Base-by-base conservation (phyloP, 2,113 vertebrate genomes). In the Apistogramma diplotaenia region DNA sequence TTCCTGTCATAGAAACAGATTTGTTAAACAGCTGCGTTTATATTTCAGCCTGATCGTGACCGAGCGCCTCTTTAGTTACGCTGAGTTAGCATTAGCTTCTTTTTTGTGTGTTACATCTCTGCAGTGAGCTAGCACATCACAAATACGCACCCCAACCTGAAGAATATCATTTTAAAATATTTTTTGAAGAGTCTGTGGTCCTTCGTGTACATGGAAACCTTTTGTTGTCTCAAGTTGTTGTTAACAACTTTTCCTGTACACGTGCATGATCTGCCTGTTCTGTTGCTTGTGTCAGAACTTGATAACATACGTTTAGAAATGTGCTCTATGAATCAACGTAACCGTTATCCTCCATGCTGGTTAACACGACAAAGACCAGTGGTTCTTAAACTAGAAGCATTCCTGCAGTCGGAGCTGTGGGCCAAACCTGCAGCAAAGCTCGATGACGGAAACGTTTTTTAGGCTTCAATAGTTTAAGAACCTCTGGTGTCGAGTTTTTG, bases 101-200 rank as follows among this genome's bases (percentile, higher is more conserved):
- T 12, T 43, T 70, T 31, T 70, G 65, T 70, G 65, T 70, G 12
- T 51, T 8, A 18, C 7, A 31, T 70, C 25, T 31, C n/a, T 16
- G 51, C 51, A 74, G 78, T 57, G 4, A 74, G 79, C 57, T 76
- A 60, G 59, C 13, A n/a, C 12, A 18, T 19, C 31, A 77, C 9
- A 6, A 18, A 3, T n/a, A 51, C 29, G 8, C 25, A 1, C 89
- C 76, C 87, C 89, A 91, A 91, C 90, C 81, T 87, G 90, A 95
- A 96, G 97, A 98, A 97, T 97, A 99, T 99, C 97, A 96, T 96
- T 96, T 94, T 97, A 96, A 98, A 97, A 97, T 98, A 98, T 96
- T 95, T 80, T 91, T 91, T 89, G 21, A 15, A 8, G 4, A 83
- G 89, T 79, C 81, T 95, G 93, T 95, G 94, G 94, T 94, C 94